Conservation (phyloP, 1,140 invertebrate genomes). For the Cotesia glomerata region DNA sequence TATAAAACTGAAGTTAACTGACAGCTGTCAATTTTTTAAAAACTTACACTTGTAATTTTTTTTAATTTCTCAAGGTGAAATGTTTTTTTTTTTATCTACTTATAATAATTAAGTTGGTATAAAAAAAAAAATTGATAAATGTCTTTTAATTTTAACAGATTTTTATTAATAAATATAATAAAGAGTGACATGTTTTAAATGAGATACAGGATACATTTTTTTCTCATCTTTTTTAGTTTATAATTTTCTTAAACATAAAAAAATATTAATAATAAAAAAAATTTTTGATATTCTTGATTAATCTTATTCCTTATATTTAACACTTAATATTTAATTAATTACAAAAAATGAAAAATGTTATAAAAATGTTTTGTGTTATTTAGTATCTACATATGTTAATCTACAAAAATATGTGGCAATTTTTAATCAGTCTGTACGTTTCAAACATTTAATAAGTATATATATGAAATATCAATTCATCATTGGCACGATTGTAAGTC, state of each 20-base stretch:
- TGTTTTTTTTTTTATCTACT: no score
- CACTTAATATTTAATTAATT: neutral
- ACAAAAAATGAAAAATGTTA: neutral
- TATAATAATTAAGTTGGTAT: no score
- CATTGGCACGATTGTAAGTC: slow-evolving; percentile 24
- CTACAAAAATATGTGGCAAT: slow-evolving; percentile 14
- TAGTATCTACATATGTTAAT: neutral
- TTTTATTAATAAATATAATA: no score
- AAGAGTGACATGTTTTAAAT: no score
- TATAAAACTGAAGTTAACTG: no score
- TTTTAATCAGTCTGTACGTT: slow-evolving; percentile 7
- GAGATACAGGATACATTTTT: neutral
- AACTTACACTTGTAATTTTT: no score
- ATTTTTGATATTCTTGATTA: neutral
- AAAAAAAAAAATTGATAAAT: no score
- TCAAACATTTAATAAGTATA: slow-evolving; percentile 11
- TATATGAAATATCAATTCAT: slow-evolving; percentile 23
- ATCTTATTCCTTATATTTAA: neutral
- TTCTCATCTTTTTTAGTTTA: neutral
- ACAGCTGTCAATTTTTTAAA: no score
- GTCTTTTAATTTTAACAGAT: no score
- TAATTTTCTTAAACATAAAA: neutral
- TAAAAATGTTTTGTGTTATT: slow-evolving; percentile 2
- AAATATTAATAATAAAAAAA: neutral
- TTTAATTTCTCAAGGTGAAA: no score